These are phyloP conservation scores for Drosophila anceps DNA, from an alignment of 2,888 invertebrate genomes.

Conservation along the genomic window DNA sequence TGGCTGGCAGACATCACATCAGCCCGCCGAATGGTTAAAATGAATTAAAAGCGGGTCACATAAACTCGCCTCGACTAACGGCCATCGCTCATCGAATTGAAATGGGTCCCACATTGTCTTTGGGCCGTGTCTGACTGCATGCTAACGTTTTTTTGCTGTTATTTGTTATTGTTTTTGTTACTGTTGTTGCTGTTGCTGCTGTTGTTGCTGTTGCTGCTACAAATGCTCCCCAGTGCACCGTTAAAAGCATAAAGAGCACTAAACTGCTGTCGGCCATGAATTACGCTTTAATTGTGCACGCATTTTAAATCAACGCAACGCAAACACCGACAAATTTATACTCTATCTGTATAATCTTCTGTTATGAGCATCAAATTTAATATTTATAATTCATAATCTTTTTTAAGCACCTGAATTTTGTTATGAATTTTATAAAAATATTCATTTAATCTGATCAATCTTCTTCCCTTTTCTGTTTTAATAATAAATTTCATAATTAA, in stretches of 20 bases:
- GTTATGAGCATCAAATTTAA: too few relatives aligned
- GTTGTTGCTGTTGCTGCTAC: conserved; percentile 41
- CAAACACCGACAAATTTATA: conserved; percentile 22
- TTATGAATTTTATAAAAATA: background rate
- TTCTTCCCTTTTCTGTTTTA: background rate
- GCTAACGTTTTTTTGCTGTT: background rate
- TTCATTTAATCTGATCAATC: background rate
- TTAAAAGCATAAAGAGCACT: conserved; percentile 76
- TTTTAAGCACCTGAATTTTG: background rate
- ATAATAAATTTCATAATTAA: background rate
- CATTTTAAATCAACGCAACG: conserved; percentile 43
- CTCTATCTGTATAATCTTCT: conserved; percentile 19
- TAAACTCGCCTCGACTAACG: conserved; percentile 59
- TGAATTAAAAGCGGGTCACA: conserved; percentile 67
- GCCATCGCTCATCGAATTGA: conserved; percentile 58
- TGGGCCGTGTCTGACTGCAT: conserved; percentile 19
- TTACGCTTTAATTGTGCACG: conserved; percentile 77
- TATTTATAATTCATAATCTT: background rate
- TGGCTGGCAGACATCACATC: conserved; percentile 20
- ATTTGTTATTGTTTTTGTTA: conserved; percentile 23
- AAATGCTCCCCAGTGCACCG: conserved; percentile 79
- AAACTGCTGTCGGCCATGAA: conserved; percentile 78
- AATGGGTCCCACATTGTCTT: conserved; percentile 40
- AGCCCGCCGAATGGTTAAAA: conserved; percentile 48
- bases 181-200: background rate